Conservation (phyloP, 2,888 invertebrate species). For the Nomada fucata region DNA sequence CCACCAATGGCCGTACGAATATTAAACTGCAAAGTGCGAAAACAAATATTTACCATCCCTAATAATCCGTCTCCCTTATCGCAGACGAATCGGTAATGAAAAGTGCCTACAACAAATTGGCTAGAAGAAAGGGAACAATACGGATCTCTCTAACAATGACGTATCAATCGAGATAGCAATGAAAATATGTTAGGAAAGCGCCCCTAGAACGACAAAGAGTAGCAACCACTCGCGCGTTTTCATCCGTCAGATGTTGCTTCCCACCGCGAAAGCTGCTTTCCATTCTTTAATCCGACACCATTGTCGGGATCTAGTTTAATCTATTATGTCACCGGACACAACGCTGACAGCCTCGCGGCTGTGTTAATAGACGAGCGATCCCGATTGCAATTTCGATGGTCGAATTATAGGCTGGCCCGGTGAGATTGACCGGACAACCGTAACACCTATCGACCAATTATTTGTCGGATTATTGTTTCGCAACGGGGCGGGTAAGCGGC, state of each 20-base stretch:
- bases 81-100: too few relatives aligned
- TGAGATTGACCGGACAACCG: constrained; percentile 47
- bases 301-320: constrained; percentile 44
- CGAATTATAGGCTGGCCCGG: constrained; percentile 41
- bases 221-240: constrained; percentile 9
- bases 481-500: constrained; percentile 58
- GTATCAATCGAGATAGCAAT: not conserved
- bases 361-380: constrained; percentile 46
- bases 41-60: too few relatives aligned
- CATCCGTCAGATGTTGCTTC: constrained; percentile 44
- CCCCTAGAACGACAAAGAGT: constrained; percentile 1
- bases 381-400: constrained; percentile 41
- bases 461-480: constrained; percentile 64
- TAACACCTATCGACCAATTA: constrained; percentile 59
- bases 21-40: too few relatives aligned
- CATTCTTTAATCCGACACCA: constrained; percentile 40
- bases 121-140: not conserved
- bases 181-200: constrained; percentile 28
- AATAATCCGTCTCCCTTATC: too few relatives aligned
- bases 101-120: too few relatives aligned
- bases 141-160: not conserved
- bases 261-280: constrained; percentile 33
- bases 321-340: constrained; percentile 35
- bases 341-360: constrained; percentile 16
- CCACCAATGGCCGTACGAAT: too few relatives aligned